phyloP scores from a whole-genome alignment of 2,113 vertebrate genomes.

The Pongo pygmaeus region DNA sequence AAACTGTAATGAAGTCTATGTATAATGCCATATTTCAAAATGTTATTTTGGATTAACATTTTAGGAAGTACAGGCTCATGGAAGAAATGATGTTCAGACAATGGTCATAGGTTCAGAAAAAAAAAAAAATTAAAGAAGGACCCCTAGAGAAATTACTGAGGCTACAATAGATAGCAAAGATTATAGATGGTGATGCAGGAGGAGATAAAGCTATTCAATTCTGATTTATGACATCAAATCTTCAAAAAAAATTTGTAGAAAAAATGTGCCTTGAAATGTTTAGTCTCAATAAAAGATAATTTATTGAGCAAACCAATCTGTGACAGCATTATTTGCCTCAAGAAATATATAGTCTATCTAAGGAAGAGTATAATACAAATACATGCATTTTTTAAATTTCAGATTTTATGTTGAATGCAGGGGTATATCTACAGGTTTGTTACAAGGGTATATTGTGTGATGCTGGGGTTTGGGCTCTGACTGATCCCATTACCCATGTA shows the following conservation, averaged over 20 bases:
- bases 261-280: neutral
- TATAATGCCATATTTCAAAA: neutral
- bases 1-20: neutral
- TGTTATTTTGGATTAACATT: neutral
- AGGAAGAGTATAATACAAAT: neutral
- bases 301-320: neutral
- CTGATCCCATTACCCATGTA: too few species aligned
- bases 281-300: neutral
- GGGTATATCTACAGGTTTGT: too few species aligned
- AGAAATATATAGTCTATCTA: neutral
- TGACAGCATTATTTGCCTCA: accelerated
- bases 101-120: too few species aligned
- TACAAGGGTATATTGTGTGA: too few species aligned
- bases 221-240: neutral
- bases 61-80: neutral
- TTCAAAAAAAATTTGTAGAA: neutral
- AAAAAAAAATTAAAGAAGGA: neutral
- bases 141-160: too few species aligned
- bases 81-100: neutral
- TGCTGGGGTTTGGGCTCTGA: too few species aligned
- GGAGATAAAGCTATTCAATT: neutral
- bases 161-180: accelerated
- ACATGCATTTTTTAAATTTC: too few species aligned
- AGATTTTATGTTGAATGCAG: too few species aligned
- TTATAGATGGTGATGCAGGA: neutral